Percentiles rank a stretch among this genome's conserved stretches.
These are phyloP conservation scores for Lycocerus yunnanus DNA, from an alignment of 2,888 invertebrate species.

Conservation along the genomic window DNA sequence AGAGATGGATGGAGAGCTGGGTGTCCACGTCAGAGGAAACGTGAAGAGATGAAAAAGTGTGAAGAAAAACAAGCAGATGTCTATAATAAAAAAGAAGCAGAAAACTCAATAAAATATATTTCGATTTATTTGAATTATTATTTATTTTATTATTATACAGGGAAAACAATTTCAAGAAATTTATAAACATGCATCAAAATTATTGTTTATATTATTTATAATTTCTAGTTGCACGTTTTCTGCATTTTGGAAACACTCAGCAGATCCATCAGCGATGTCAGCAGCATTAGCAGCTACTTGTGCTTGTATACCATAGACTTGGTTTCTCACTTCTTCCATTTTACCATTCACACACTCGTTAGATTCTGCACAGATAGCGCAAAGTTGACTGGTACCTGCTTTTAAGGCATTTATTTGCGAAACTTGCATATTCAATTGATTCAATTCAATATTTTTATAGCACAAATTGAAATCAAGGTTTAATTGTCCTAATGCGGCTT, in stretches of 20 bases:
- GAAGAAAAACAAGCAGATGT: too few species aligned
- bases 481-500: not conserved
- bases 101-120: too few species aligned
- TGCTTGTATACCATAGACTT: not conserved
- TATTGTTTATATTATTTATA: not conserved
- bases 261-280: not conserved
- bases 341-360: not conserved
- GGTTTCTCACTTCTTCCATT: not conserved
- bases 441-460: not conserved
- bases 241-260: not conserved
- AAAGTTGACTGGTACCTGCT: not conserved
- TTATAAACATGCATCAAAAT: slow-evolving; percentile 3
- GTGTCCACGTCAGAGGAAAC: too few species aligned
- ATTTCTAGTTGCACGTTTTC: not conserved
- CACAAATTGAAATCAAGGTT: not conserved
- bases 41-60: too few species aligned
- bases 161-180: not conserved
- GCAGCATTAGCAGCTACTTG: not conserved
- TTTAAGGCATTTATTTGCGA: not conserved
- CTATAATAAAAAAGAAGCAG: too few species aligned
- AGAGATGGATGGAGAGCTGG: too few species aligned
- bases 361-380: not conserved
- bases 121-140: too few species aligned
- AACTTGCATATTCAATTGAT: not conserved
- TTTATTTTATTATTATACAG: too few species aligned